Base-by-base conservation (phyloP, 2,113 vertebrate genomes). In the Xiphophorus hellerii region DNA sequence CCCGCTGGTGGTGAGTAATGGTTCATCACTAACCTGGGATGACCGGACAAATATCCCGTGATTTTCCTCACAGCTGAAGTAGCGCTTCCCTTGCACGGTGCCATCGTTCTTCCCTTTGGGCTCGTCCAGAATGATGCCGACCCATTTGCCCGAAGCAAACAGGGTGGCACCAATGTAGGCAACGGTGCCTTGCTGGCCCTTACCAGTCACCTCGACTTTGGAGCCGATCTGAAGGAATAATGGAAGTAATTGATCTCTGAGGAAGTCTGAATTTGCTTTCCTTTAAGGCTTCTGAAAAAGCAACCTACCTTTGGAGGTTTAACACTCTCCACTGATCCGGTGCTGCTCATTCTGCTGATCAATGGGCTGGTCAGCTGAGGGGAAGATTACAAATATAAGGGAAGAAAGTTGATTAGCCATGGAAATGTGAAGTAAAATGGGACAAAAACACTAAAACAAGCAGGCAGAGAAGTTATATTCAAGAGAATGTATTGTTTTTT, bases 111-210 rank as follows among this genome's bases (percentile, higher is more conserved):
- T 99, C 90, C 97, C 98, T 85, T 96, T 97, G 3, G 97, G 88
- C 76, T 99, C 97, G 27, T 99, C 97, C 86, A 99, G 91, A 83
- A 99, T 97, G 83, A 99, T 97, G 0, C 98, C 98, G 0, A 99
- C 97, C 97, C 98, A 99, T 62, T 99, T 99, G 1, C 98, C 98
- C 0, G 97, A 94, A 89, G 97, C 97, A 65, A 99, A 99, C 3
- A 99, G 95, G 0, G 98, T 99, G 87, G 97, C 96, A 0, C 98
- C 98, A 0, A 99, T 96, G 37, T 97, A 99, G 15, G 97, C 97
- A 73, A 99, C 97, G 0, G 96, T 99, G 2, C 98, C 98, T 0
- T 96, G 95, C 90, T 99, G 94, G 20, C 97, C 98, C 39, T 99
- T 99, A 1, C 98, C 98, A 1, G 97, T 99, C 79, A 99, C 97